Conservation (phyloP, 1,140 invertebrate species). For the Riptortus pedestris region DNA sequence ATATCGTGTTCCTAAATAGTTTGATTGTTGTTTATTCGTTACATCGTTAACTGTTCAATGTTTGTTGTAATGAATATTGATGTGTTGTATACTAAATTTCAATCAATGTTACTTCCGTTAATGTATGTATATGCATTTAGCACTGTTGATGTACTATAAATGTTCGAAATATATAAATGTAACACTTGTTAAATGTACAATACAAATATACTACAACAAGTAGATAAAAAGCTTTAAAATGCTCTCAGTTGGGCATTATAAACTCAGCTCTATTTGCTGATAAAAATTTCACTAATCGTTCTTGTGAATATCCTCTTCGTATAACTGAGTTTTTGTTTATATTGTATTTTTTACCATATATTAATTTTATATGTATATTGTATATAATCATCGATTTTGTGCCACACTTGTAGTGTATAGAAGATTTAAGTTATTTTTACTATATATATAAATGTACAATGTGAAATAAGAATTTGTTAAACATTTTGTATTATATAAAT, state of each 20-base stretch:
- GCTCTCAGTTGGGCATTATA: not conserved
- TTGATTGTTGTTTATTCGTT: not conserved
- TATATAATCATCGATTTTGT: slow-evolving; percentile 13
- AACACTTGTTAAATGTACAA: not conserved
- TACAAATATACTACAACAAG: not conserved
- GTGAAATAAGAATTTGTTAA: not conserved
- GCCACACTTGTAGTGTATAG: slow-evolving; percentile 12
- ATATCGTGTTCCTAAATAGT: not conserved
- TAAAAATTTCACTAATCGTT: not conserved
- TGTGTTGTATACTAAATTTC: too few relatives aligned
- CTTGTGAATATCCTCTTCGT: not conserved
- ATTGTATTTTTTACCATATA: not conserved
- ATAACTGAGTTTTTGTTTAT: not conserved
- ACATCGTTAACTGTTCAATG: not conserved
- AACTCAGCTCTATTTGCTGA: not conserved
- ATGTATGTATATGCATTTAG: not conserved
- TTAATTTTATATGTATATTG: not conserved
- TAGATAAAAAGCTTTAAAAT: not conserved
- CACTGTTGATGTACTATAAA: not conserved
- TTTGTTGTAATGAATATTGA: not conserved
- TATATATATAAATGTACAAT: slow-evolving; percentile 12
- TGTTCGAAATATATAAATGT: not conserved
- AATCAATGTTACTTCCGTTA: not conserved
- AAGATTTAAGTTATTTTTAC: slow-evolving; percentile 13
- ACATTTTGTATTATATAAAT: slow-evolving; percentile 17